Conservation (phyloP, 2,797 vertebrate genomes). For the Artibeus lituratus region DNA sequence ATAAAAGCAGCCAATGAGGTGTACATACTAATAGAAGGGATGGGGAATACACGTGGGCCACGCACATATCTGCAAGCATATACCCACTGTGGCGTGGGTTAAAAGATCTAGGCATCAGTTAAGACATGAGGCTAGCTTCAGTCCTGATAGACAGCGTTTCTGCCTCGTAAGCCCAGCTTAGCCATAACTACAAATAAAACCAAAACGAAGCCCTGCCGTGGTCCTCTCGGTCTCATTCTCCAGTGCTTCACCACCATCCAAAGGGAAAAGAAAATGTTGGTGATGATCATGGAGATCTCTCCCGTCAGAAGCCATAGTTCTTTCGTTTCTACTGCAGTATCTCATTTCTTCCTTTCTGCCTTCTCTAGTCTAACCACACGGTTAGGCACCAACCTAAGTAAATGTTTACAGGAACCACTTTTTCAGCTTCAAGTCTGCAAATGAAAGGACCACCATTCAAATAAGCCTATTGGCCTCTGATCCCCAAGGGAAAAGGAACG, state of each 20-base stretch:
- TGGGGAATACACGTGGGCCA: fast-evolving
- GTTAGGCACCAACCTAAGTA: background rate
- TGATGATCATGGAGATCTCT: background rate
- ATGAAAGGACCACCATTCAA: background rate
- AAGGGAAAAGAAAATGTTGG: background rate
- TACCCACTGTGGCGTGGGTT: fast-evolving
- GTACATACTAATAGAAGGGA: background rate
- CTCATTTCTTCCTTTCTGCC: background rate
- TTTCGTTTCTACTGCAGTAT: background rate
- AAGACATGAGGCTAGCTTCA: background rate
- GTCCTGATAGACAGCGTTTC: background rate
- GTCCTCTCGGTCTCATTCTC: background rate
- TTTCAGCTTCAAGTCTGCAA: background rate
- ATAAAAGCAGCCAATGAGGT: background rate
- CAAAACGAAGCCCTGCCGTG: background rate
- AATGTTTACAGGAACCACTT: background rate
- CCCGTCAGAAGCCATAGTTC: background rate
- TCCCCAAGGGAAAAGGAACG: background rate
- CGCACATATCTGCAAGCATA: too few relatives aligned
- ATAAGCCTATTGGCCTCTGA: background rate
- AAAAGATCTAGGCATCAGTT: background rate
- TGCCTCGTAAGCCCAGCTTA: background rate
- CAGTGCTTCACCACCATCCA: background rate
- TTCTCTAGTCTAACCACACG: background rate
- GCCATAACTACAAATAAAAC: background rate